These are phyloP conservation scores for Machaerirhynchus nigripectus DNA, from an alignment of 2,113 vertebrate species.

Conservation along the genomic window DNA sequence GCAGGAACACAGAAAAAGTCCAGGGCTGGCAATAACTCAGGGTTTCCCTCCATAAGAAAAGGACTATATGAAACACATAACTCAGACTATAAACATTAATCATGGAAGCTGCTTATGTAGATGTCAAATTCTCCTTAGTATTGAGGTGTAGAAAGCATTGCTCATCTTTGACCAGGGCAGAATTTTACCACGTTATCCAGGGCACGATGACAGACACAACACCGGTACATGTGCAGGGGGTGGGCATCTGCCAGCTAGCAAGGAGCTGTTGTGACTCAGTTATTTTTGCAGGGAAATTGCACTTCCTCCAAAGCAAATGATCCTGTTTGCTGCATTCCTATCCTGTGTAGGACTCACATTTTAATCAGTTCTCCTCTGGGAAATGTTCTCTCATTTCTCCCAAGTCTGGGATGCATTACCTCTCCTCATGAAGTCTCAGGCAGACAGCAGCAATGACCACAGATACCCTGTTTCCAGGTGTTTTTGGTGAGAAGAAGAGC, in stretches of 20 bases:
- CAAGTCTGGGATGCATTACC: background rate
- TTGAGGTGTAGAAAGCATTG: background rate
- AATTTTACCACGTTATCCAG: background rate
- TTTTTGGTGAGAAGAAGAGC: background rate
- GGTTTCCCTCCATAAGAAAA: background rate
- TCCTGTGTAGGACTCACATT: background rate
- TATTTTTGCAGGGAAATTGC: background rate
- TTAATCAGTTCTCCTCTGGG: background rate
- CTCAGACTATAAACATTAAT: background rate
- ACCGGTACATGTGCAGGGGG: fast-evolving
- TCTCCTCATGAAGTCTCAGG: background rate
- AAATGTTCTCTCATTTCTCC: background rate
- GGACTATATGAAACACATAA: background rate
- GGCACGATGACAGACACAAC: background rate
- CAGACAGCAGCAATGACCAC: background rate
- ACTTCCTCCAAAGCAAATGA: background rate
- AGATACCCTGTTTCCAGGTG: background rate
- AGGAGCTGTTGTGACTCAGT: background rate
- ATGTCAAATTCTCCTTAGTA: background rate
- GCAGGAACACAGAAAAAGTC: background rate
- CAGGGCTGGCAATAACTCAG: background rate
- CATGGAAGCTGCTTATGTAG: background rate
- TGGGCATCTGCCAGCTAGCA: background rate
- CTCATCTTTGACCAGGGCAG: background rate
- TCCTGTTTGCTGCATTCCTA: background rate